Conservation (phyloP, 2,888 invertebrate genomes). For the Amphipoea oculea region DNA sequence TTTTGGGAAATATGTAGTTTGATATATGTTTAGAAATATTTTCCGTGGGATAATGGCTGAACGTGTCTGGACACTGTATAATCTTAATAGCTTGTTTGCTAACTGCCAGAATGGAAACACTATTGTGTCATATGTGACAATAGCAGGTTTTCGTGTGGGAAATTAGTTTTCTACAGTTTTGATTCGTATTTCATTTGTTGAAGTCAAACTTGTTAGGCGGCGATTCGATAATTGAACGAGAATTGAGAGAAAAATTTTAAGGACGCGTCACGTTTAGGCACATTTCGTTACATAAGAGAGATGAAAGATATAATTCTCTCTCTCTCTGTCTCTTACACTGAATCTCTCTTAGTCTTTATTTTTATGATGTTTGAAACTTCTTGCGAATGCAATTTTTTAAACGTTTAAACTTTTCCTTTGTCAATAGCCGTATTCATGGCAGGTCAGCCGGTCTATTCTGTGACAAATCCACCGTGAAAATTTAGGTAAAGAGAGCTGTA, state of each 20-base stretch:
- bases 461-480: too few relatives aligned
- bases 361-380: neutral
- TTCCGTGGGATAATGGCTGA: slow-evolving; percentile 24
- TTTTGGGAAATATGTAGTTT: slow-evolving; percentile 49
- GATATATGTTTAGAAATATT: slow-evolving; percentile 45
- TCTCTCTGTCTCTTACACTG: neutral
- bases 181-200: neutral
- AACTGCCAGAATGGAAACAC: neutral
- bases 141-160: neutral
- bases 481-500: too few relatives aligned
- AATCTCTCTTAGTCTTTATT: neutral
- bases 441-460: neutral
- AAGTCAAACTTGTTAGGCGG: neutral
- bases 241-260: neutral
- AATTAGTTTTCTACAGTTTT: neutral
- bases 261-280: neutral
- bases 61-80: slow-evolving; percentile 19
- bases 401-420: neutral
- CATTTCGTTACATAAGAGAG: neutral
- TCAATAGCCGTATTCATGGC: neutral
- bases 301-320: neutral
- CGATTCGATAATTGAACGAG: neutral
- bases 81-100: slow-evolving; percentile 12
- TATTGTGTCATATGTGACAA: neutral
- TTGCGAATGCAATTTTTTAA: neutral